These are phyloP conservation scores for Sisor rabdophorus DNA, from an alignment of 2,113 vertebrate species.

Conservation along the genomic window DNA sequence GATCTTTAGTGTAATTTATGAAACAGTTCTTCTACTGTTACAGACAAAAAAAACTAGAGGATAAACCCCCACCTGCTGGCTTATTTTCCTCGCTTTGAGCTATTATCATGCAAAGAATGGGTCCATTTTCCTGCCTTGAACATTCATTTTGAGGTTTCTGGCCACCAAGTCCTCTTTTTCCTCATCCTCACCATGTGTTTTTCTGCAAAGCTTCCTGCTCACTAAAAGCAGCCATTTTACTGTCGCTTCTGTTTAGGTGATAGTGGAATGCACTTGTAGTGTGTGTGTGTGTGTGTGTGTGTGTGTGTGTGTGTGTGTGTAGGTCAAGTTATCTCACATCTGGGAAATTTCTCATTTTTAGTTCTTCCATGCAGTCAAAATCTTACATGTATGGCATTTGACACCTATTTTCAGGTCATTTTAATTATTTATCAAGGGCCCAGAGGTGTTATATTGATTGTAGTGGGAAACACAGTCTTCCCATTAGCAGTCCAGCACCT, in stretches of 20 bases:
- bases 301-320: conserved; percentile 9
- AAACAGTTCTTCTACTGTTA: not conserved
- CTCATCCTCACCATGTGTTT: conserved; percentile 10
- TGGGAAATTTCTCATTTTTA: not conserved
- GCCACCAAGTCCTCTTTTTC: conserved; percentile 26
- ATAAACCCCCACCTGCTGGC: not conserved
- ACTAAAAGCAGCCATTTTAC: conserved; percentile 27
- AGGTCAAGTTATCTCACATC: not conserved
- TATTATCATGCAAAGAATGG: conserved; percentile 10
- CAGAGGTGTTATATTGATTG: too few relatives aligned
- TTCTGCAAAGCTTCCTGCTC: not conserved
- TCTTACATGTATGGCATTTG: not conserved
- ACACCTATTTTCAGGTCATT: too few relatives aligned
- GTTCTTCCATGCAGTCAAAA: not conserved
- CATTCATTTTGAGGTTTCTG: not conserved
- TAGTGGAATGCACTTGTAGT: not conserved
- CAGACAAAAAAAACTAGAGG: not conserved
- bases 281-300: conserved; percentile 13
- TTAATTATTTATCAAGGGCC: too few relatives aligned
- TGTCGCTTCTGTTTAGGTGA: conserved; percentile 4
- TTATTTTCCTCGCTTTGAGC: conserved; percentile 7
- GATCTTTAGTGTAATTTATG: not conserved
- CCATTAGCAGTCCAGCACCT: too few relatives aligned
- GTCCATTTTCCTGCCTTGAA: not conserved
- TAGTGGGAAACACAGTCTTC: too few relatives aligned